Base-by-base conservation (phyloP, 2,797 vertebrate genomes). In the Tympanoctomys barrerae region DNA sequence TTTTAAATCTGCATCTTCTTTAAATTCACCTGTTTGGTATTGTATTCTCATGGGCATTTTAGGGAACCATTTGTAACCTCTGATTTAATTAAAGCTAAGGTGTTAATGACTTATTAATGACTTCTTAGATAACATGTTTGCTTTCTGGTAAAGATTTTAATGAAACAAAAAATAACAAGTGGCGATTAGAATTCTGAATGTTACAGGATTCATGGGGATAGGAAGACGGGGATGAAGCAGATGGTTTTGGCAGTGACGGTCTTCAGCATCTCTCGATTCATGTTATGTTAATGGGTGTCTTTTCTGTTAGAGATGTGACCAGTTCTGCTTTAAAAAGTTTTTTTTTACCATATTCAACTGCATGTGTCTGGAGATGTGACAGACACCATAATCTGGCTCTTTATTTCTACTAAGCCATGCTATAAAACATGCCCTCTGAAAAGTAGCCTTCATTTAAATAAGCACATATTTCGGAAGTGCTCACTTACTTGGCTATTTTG, bases 131-230 rank as follows among this genome's bases (percentile, higher is more conserved):
- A 94, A 87, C 91, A 93, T 78, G 70, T 81, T 97, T 96, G 70
- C 77, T 93, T 94, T 97, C 79, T 95, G 87, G 79, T 94, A 94
- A 97, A 96, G 70, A 90, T 93, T 97, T 96, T 96, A 96, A 93
- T 90, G 77, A 90, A 16, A 13, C 14, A 1, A 59, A 92, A 96
- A 94, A 91, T 73, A 90, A 78, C 78, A 75, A 71, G 66, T 75
- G 70, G 77, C 42, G 66, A 79, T 94, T 87, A 92, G 90, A 89
- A 96, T 94, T 95, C 85, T 95, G 90, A 96, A 89, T 83, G 73
- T n/a, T 88, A 59, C 26, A 82, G 59, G 57, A 97, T 39, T 85
- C 81, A 79, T 87, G 61, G 42, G 36, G 28, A 83, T 46, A 80
- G 90, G 88, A 88, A 77, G 8, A 42, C 11, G 8, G 36, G 61